Conservation (phyloP, 1,140 invertebrate genomes). For the Rhizoglyphus robini region DNA sequence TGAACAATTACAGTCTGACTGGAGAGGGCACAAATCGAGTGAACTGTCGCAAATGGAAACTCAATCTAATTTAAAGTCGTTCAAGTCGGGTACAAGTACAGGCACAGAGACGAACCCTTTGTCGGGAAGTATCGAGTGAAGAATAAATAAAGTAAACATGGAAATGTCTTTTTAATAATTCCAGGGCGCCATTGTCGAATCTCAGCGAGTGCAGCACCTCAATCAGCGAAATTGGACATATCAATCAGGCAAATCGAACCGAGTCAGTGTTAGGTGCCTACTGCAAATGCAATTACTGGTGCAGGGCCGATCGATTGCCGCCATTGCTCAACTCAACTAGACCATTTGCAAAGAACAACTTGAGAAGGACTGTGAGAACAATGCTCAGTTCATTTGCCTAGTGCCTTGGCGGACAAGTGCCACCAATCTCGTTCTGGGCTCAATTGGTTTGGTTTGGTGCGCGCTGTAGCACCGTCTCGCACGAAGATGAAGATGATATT, state of each 20-base stretch:
- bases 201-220: background rate
- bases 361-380: background rate
- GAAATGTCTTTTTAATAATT: slow-evolving; percentile 14
- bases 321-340: background rate
- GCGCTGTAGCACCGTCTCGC: too few relatives aligned
- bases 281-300: slow-evolving; percentile 10
- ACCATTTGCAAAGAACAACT: background rate
- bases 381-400: background rate
- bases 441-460: too few relatives aligned
- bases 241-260: slow-evolving; percentile 5
- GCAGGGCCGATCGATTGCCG: background rate
- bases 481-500: too few relatives aligned
- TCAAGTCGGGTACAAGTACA: background rate
- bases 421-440: too few relatives aligned
- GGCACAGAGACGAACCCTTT: background rate
- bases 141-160: background rate
- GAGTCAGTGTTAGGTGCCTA: background rate
- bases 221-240: slow-evolving; percentile 14
- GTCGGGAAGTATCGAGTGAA: background rate
- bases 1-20: background rate
- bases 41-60: background rate
- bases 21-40: background rate
- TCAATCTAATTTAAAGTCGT: background rate
- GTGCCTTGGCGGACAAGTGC: background rate
- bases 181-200: background rate